Percentiles rank a stretch among this genome's conserved stretches.
Evolutionary conservation across 2,888 invertebrate species (phyloP).

Genomic region (Leuctra nigra): DNA sequence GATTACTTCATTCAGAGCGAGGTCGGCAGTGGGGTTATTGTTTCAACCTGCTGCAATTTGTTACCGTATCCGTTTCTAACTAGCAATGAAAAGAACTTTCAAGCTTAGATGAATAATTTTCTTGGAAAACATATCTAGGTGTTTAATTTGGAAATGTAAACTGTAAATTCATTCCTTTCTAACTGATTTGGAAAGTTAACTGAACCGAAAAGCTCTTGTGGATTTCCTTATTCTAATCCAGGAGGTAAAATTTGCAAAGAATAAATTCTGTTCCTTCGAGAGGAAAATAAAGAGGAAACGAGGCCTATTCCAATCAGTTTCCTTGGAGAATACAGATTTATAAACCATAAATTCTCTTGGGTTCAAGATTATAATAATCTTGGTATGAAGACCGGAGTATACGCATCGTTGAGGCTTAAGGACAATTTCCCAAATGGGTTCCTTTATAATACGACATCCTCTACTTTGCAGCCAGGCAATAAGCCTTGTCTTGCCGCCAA

Average conservation of each 20-base stretch:
- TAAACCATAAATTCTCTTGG: no score
- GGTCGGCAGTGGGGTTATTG: constrained; percentile 1
- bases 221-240: background rate
- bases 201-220: background rate
- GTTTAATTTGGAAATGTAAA: constrained; percentile 2
- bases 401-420: no score
- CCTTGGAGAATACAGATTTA: no score
- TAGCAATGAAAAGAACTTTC: no score
- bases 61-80: background rate
- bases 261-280: background rate
- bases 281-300: background rate
- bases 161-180: no score
- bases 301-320: background rate
- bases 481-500: background rate
- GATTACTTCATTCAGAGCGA: background rate
- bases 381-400: no score
- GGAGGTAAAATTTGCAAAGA: background rate
- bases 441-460: background rate
- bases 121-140: constrained; percentile 5
- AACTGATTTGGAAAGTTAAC: constrained; percentile 3
- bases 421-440: constrained; percentile 7
- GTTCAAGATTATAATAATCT: no score
- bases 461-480: no score
- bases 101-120: no score
- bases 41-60: background rate